A percentile compares a stretch with the other conserved stretches of the same genome.
Conservation (phyloP, 1,140 invertebrate species). For the Cotesia typhae region DNA sequence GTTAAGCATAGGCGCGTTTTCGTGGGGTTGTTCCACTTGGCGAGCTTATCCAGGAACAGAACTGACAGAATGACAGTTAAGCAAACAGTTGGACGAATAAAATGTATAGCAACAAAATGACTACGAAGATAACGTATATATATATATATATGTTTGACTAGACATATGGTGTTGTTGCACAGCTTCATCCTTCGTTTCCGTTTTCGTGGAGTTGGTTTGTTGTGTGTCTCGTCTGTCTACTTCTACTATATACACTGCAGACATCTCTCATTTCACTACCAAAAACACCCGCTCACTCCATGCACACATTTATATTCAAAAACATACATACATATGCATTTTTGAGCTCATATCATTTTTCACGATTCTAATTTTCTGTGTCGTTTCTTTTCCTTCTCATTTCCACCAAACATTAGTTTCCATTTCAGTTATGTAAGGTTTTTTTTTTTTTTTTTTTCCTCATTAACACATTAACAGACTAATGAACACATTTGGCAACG, state of each 20-base stretch:
- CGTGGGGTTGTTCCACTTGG: slow-evolving; percentile 19
- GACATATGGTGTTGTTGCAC: slow-evolving; percentile 35
- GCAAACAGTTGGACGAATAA: slow-evolving; percentile 27
- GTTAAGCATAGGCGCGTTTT: not conserved
- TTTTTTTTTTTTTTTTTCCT: too few species aligned
- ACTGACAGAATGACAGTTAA: slow-evolving; percentile 25
- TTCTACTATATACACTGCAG: slow-evolving; percentile 9
- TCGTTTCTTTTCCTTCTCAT: slow-evolving; percentile 3
- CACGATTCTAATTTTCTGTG: not conserved
- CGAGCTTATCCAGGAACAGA: slow-evolving; percentile 9
- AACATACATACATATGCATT: not conserved
- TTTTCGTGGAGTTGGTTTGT: slow-evolving; percentile 41
- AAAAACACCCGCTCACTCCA: not conserved
- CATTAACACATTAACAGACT: too few species aligned
- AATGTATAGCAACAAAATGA: slow-evolving; percentile 37
- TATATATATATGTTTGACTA: not conserved
- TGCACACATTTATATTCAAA: not conserved
- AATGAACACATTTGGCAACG: too few species aligned
- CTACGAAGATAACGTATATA: slow-evolving; percentile 35
- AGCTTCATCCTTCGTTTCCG: slow-evolving; percentile 49
- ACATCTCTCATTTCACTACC: slow-evolving; percentile 19
- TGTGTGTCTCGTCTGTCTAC: slow-evolving; percentile 12
- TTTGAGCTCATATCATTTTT: not conserved
- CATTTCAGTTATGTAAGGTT: too few species aligned
- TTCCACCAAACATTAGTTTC: not conserved